Evolutionary conservation across 2,797 vertebrate species (phyloP).

Genomic region (Anableps anableps): DNA sequence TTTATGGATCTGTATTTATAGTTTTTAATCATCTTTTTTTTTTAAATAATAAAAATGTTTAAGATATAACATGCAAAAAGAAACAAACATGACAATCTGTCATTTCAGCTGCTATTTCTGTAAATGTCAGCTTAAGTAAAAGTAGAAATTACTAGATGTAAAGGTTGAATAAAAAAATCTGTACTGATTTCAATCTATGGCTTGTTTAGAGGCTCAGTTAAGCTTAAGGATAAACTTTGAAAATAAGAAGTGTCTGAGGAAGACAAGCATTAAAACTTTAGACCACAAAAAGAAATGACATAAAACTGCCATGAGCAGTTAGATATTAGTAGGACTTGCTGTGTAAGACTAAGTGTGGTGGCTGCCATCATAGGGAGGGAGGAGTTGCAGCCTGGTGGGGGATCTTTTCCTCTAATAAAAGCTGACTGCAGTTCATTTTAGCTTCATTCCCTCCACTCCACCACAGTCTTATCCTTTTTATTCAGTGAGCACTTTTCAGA

Average conservation of each 20-base stretch:
- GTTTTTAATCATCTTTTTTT: background rate
- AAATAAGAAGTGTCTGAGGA: conserved; percentile 13
- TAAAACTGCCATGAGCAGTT: conserved; percentile 46
- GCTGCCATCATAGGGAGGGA: background rate
- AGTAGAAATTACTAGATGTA: background rate
- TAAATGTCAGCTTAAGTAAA: conserved; percentile 13
- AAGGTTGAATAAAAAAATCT: background rate
- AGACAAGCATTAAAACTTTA: conserved; percentile 46
- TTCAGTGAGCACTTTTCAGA: conserved; percentile 34
- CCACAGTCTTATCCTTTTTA: conserved; percentile 45
- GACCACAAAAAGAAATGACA: conserved; percentile 49
- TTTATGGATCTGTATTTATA: conserved; percentile 26
- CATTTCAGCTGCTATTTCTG: conserved; percentile 1
- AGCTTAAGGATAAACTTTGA: conserved; percentile 11
- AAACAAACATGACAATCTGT: background rate
- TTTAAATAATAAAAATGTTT: background rate
- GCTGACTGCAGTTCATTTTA: conserved; percentile 37
- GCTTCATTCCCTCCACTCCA: conserved; percentile 35
- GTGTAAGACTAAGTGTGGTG: background rate
- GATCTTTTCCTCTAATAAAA: conserved; percentile 42
- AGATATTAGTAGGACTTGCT: conserved; percentile 32
- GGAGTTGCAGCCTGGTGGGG: conserved; percentile 31
- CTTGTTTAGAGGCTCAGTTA: background rate
- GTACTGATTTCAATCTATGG: background rate
- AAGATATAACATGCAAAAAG: background rate